Evolutionary conservation across 2,888 invertebrate species (phyloP), one percentile per base, ranked within the genome.

Genomic region (Sinopyrophorus schimmeli): DNA sequence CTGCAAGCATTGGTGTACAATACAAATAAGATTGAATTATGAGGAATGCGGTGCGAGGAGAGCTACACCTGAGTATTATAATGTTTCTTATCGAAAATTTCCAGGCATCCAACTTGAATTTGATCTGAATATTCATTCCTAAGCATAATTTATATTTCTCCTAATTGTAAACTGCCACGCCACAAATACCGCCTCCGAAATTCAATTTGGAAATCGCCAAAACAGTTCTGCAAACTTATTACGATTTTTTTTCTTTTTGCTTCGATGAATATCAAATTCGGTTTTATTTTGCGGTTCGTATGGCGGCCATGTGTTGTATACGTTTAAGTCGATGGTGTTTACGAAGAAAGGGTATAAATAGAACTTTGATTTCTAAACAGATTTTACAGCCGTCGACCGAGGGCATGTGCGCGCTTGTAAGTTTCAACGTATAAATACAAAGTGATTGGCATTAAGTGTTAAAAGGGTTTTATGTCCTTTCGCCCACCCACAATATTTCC

Each of bases 41-140:
- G 47, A 52, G 38, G 20, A 51, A 42, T 37, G 35, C 31, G 38
- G 43, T 47, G 50, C n/a, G n/a, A n/a, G n/a, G n/a, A n/a, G n/a
- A n/a, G n/a, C n/a, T n/a, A n/a, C 50, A 53, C 55, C 49, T 49
- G 48, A 28, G 48, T 47, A 50, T 50, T 53, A 49, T n/a, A n/a
- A n/a, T 37, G 42, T 47, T 47, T 39, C 55, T 57, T 57, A 57
- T 57, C 57, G 51, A 48, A 46, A 35, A 52, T 49, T 50, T 42
- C 31, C 57, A 57, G 57, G 47, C 47, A 34, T 11, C 38, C 39
- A 51, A 50, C 48, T 53, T 55, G 41, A 49, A 50, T 54, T 60
- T 43, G 43, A 41, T 54, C 51, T 50, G 53, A 56, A 59, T 60
- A 53, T 57, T 57, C 55, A 55, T 57, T 57, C 55, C 53, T 55